phyloP scores from a whole-genome alignment of 2,113 vertebrate genomes.

The Nothobranchius furzeri region DNA sequence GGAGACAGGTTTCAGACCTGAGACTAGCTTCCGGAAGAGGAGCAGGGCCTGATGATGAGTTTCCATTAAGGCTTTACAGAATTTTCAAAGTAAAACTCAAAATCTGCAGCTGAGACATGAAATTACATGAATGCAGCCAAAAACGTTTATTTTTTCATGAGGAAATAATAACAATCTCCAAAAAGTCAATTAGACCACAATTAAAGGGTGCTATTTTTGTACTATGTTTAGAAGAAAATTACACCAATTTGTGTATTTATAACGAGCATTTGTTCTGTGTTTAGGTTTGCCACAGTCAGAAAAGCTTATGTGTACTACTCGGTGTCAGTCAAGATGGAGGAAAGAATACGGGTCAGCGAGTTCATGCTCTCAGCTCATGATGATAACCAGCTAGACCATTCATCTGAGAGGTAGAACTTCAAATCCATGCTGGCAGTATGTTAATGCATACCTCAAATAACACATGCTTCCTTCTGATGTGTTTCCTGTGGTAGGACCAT shows the following conservation, averaged over 20 bases:
- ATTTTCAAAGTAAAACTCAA: no score
- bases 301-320: slow-evolving; percentile 86
- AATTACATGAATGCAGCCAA: no score
- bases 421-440: background rate
- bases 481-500: slow-evolving; percentile 55
- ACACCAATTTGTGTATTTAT: background rate
- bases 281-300: slow-evolving; percentile 69
- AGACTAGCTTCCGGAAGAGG: no score
- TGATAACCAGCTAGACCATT: slow-evolving; percentile 82
- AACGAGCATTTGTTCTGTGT: background rate
- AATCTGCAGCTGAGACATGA: no score
- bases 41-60: no score
- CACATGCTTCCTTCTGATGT: background rate
- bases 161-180: no score
- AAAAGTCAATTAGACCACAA: background rate
- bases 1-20: no score
- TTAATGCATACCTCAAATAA: background rate
- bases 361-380: slow-evolving; percentile 73
- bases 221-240: background rate
- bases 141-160: no score
- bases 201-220: background rate
- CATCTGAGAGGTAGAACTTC: slow-evolving; percentile 76
- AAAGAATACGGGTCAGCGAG: slow-evolving; percentile 83
- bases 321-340: slow-evolving; percentile 77
- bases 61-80: no score